Conservation (phyloP, 35 echinoderm and acorn worm species). For the Antedon bifida region DNA sequence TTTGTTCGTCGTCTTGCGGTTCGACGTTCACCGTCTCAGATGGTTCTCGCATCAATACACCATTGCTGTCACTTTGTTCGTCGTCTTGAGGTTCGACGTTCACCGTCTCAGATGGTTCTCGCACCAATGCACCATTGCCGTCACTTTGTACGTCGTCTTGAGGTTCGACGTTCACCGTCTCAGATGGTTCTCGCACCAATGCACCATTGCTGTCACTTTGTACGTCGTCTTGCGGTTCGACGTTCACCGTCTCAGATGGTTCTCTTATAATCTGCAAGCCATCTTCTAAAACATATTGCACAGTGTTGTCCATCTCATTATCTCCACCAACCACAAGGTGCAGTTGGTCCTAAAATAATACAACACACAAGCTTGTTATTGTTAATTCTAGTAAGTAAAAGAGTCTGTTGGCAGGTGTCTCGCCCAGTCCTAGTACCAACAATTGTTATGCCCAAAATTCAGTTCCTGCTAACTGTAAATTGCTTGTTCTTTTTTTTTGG, state of each 20-base stretch:
- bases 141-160: background rate
- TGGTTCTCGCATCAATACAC: too few species aligned
- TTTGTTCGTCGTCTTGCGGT: too few species aligned
- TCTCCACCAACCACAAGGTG: background rate
- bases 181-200: background rate
- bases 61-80: too few species aligned
- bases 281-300: background rate
- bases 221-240: background rate
- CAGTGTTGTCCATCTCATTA: background rate
- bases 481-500: too few species aligned
- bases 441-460: too few species aligned
- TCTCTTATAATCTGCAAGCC: background rate
- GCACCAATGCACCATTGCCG: background rate
- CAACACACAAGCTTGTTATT: too few species aligned
- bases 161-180: background rate
- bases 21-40: too few species aligned
- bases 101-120: background rate
- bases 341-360: background rate
- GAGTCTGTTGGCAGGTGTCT: too few species aligned
- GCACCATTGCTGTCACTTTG: background rate
- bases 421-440: too few species aligned
- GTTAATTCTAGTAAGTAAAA: too few species aligned
- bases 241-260: background rate
- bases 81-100: too few species aligned
- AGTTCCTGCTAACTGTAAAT: too few species aligned